Conservation (phyloP, 2,113 vertebrate genomes). For the Pollachius pollachius region DNA sequence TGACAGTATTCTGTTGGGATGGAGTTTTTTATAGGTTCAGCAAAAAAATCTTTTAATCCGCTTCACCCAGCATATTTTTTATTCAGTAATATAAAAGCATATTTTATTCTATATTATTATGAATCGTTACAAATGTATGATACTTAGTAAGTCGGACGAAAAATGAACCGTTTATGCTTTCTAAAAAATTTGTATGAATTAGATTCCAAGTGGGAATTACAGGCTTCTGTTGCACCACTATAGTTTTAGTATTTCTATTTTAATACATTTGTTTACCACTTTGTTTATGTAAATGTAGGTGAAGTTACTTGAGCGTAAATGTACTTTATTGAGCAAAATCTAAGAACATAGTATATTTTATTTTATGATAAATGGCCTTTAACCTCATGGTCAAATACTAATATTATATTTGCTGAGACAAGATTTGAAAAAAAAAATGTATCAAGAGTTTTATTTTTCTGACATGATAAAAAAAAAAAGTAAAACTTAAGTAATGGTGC, state of each 20-base stretch:
- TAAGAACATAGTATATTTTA: slow-evolving; percentile 99
- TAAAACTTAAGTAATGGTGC: slow-evolving; percentile 99
- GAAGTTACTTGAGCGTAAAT: slow-evolving; percentile 99
- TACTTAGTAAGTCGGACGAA: slow-evolving; percentile 83
- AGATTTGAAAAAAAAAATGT: slow-evolving; percentile 95
- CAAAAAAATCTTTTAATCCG: slow-evolving; percentile 86
- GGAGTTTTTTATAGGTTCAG: slow-evolving; percentile 93
- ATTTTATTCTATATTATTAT: slow-evolving; percentile 99
- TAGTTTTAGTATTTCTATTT: slow-evolving; percentile 99
- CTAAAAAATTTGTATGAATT: slow-evolving; percentile 97
- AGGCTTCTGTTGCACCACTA: slow-evolving; percentile 97
- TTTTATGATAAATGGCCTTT: slow-evolving; percentile 99
- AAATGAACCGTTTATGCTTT: slow-evolving; percentile 92
- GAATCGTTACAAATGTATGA: slow-evolving; percentile 83
- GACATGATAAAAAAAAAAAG: slow-evolving; percentile 88
- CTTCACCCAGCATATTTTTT: slow-evolving; percentile 98
- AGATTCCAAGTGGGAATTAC: slow-evolving; percentile 95
- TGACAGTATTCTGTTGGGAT: slow-evolving; percentile 97
- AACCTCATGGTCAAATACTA: slow-evolving; percentile 99
- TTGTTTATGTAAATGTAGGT: slow-evolving; percentile 99
- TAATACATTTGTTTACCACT: slow-evolving; percentile 99
- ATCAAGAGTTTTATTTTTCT: slow-evolving; percentile 99
- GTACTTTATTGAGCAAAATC: slow-evolving; percentile 99
- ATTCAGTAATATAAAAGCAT: slow-evolving; percentile 98
- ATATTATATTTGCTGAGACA: slow-evolving; percentile 99